Evolutionary conservation across 2,888 invertebrate species (phyloP).

Genomic region (Platypus cylindrus): DNA sequence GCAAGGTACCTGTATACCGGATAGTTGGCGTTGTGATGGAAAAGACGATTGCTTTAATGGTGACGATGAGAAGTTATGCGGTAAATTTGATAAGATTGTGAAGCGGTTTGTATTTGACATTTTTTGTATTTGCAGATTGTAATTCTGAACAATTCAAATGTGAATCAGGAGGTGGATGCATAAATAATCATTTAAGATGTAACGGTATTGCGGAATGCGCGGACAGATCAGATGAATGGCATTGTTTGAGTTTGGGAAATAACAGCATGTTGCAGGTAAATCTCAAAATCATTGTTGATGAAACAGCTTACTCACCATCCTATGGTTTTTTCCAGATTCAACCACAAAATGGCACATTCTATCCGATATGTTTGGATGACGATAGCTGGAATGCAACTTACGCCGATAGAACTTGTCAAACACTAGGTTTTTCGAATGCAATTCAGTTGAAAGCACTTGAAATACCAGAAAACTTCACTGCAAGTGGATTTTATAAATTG

Average conservation of each 20-base stretch:
- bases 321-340: constrained; percentile 17
- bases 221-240: constrained; percentile 51
- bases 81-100: constrained; percentile 28
- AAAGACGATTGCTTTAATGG: constrained; percentile 41
- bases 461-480: constrained; percentile 13
- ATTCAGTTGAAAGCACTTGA: constrained; percentile 27
- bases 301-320: background rate
- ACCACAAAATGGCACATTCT: constrained; percentile 28
- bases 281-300: background rate
- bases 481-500: constrained; percentile 21
- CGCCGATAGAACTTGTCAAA: constrained; percentile 42
- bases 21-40: constrained; percentile 47
- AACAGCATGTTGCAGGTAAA: constrained; percentile 17
- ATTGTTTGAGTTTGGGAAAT: constrained; percentile 32
- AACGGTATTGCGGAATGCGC: constrained; percentile 48
- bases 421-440: constrained; percentile 40
- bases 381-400: constrained; percentile 41
- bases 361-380: constrained; percentile 40
- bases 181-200: constrained; percentile 38
- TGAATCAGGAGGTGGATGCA: constrained; percentile 46
- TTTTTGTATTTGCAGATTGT: constrained; percentile 35
- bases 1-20: constrained; percentile 46
- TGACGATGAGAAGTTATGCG: constrained; percentile 46
- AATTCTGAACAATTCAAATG: constrained; percentile 43
- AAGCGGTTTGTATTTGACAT: background rate